These are phyloP conservation scores for Eristalis arbustorum DNA, from an alignment of 2,888 invertebrate genomes.

Conservation along the genomic window DNA sequence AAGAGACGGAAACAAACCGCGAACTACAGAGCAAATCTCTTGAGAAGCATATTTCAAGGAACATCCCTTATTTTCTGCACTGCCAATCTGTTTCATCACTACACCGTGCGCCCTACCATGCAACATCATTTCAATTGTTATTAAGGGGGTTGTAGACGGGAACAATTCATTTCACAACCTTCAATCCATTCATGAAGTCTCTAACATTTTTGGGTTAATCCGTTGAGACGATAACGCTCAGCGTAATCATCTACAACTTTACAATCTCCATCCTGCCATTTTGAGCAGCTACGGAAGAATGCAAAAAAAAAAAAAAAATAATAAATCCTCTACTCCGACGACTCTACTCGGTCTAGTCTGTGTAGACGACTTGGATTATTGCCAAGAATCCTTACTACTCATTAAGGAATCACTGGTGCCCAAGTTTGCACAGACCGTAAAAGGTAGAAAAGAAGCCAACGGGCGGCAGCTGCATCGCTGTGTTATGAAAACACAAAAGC, in stretches of 20 bases:
- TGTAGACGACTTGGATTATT: conserved; percentile 39
- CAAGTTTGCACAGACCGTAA: conserved; percentile 51
- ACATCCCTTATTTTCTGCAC: not conserved
- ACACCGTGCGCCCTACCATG: not conserved
- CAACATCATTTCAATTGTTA: conserved; percentile 7
- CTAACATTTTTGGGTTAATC: conserved; percentile 62
- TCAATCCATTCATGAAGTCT: conserved; percentile 28
- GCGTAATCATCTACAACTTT: conserved; percentile 8
- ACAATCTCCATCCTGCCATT: conserved; percentile 17
- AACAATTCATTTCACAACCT: conserved; percentile 20
- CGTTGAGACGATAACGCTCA: conserved; percentile 33
- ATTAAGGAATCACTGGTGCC: conserved; percentile 63
- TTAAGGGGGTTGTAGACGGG: not conserved
- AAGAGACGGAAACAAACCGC: not conserved
- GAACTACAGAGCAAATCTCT: not conserved
- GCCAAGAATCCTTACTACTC: conserved; percentile 59
- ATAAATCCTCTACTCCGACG: not conserved
- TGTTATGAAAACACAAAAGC: conserved; percentile 17
- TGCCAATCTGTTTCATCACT: not conserved
- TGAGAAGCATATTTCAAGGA: not conserved
- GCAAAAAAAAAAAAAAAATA: not conserved
- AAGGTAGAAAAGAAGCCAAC: conserved; percentile 25
- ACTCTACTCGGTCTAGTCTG: not conserved
- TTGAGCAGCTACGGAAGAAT: not conserved
- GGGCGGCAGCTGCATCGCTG: not conserved